Evolutionary conservation across 2,888 invertebrate species (phyloP), one percentile per base, ranked within the genome.

Genomic region (Ommatoiulus sabulosus): DNA sequence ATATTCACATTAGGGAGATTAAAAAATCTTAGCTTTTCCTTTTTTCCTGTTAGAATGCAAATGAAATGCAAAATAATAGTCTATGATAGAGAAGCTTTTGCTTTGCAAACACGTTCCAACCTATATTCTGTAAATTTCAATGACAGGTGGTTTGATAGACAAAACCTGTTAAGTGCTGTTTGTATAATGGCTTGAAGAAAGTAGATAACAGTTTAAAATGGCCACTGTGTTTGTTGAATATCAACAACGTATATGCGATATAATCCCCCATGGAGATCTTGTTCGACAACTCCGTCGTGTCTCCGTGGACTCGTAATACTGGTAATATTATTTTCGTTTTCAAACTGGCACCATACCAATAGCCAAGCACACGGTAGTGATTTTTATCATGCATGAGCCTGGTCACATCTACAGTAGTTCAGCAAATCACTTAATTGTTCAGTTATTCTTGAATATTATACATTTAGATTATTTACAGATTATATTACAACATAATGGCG

Each of bases 151-250:
- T 72, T 72, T 24, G 24, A 72, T 8, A 72, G 24, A 12, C 20
- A 20, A 72, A 72, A 72, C 72, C 72, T 10, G 72, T 72, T 72
- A 72, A 72, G 72, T 72, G 72, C 8, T 72, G 72, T 72, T 72
- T 72, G 24, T 24, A 10, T 72, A 72, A 72, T 10, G 24, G 24
- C 72, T 24, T 12, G 1, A 8, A n/a, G 72, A 72, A 24, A 24
- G 24, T 72, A 72, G 72, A 72, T 72, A 72, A 63, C 20, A 10
- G 72, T n/a, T 24, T 72, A 72, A 72, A 72, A 20, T 63, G 63
- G 63, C 20, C 63, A n/a, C 6, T 20, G 63, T 72, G 72, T 24
- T 72, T 72, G 72, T 72, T 72, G 72, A 72, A 72, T 72, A 72
- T 72, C 72, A 72, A 72, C 72, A 72, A 72, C 7, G 24, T 72